Base-by-base conservation (phyloP, 1,140 invertebrate species). In the Pararge aegeria region DNA sequence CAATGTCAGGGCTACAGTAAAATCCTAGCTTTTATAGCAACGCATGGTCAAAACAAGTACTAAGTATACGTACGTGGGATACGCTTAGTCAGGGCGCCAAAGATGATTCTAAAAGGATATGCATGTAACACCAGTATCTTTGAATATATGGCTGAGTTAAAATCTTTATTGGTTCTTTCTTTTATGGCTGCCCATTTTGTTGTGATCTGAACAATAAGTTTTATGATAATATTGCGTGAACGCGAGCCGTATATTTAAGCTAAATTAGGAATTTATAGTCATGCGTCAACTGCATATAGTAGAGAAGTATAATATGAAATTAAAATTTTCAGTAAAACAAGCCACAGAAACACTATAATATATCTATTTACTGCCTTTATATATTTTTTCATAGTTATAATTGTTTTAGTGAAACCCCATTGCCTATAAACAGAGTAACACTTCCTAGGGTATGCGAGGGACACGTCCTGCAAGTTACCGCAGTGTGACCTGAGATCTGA, bases 11-110 rank as follows among this genome's bases (percentile, higher is more conserved):
- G 78, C 66, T 83, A 75, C 66, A 62, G 63, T 55, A 65, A 70
- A 65, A 66, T 58, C 67, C 80, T 87, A 89, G 82, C 83, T 87
- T 89, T 80, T 89, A 87, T 89, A 89, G 67, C 55, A 56, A 64
- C 70, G 70, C 66, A 68, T 64, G 46, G 63, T 55, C 64, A 68
- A 74, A 78, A 79, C 78, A 75, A 75, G 73, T 83, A 79, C 65
- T 61, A 63, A 49, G 74, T 72, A 76, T 64, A 62, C 42, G 50
- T 79, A 85, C 78, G 80, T 84, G 77, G 80, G 77, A 78, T 76
- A 74, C 73, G 72, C 77, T 84, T 61, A 77, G 75, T 55, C 70
- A 60, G 70, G 75, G 75, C 64, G 62, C 56, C 66, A 69, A 72
- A 75, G 73, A 68, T 74, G 68, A 72, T 70, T 74, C 71, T 84